These are phyloP conservation scores for Riparia riparia DNA, from an alignment of 2,113 vertebrate genomes.

Conservation along the genomic window DNA sequence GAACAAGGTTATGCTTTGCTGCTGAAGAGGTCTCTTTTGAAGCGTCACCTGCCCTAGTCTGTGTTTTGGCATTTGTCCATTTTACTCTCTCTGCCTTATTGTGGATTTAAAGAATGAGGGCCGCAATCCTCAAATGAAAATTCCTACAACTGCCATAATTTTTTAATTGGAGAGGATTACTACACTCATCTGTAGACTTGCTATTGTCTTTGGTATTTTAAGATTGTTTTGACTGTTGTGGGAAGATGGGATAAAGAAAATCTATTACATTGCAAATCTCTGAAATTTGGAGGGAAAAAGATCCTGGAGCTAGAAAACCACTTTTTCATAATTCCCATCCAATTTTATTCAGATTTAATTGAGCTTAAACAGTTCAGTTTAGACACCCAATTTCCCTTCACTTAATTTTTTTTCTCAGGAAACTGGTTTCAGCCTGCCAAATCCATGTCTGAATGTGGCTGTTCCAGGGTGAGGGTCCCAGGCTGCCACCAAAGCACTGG, in stretches of 20 bases:
- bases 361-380: neutral
- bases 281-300: neutral
- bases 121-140: neutral
- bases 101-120: neutral
- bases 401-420: neutral
- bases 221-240: neutral
- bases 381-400: neutral
- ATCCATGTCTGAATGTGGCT: neutral
- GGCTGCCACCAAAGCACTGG: neutral
- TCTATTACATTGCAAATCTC: neutral
- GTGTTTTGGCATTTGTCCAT: neutral
- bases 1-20: neutral
- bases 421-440: neutral
- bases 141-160: neutral
- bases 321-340: neutral
- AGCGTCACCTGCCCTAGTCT: neutral
- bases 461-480: neutral
- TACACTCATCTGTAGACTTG: neutral
- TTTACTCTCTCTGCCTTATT: neutral
- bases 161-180: neutral
- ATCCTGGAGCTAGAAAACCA: neutral
- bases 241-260: neutral
- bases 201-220: neutral
- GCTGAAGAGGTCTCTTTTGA: neutral
- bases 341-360: neutral